Evolutionary conservation across 2,888 invertebrate species (phyloP), one percentile per base, ranked within the genome.

Genomic region (Barypeithes pellucidus): DNA sequence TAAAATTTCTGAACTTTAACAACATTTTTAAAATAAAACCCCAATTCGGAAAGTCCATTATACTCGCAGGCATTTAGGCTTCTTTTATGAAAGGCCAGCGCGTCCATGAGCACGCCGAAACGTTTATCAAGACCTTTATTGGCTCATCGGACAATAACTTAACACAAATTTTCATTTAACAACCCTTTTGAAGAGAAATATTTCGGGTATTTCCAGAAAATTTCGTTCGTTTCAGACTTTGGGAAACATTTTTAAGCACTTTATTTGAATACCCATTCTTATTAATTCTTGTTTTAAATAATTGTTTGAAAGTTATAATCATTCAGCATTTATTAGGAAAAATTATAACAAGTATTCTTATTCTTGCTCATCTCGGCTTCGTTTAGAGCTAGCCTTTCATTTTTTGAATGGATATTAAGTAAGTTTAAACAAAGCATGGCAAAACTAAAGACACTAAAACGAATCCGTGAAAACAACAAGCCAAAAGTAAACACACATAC

Each of bases 41-140:
- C n/a, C 9, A 50, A 24, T 50, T 50, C 22, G 22, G 22, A 8
- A 22, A n/a, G 50, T 50, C 24, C 24, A 24, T 22, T 62, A 47
- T 62, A 18, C 12, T 9, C 7, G 12, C 14, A 47, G 45, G 62
- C 47, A 45, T 14, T 62, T 47, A 11, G n/a, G 16, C 24, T 50
- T n/a, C 22, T 50, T 50, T 24, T 24, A 22, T 1, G n/a, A 66
- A 66, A 16, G 43, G 20, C 61, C 24, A 5, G 66, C 60, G 67
- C 39, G 60, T 39, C 54, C 9, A 29, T 52, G 41, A 61, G 67
- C 67, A 36, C 36, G 50, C 54, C 18, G 57, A 36, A 66, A 67
- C 66, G 59, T 72, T 72, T 66, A 72, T 72, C 67, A 61, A 36
- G 52, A 41, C 52, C 60, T 61, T 72, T 72, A 72, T 72, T 72